These are phyloP conservation scores for Paraescarpia echinospica DNA, from an alignment of 1,140 invertebrate genomes.

Conservation along the genomic window DNA sequence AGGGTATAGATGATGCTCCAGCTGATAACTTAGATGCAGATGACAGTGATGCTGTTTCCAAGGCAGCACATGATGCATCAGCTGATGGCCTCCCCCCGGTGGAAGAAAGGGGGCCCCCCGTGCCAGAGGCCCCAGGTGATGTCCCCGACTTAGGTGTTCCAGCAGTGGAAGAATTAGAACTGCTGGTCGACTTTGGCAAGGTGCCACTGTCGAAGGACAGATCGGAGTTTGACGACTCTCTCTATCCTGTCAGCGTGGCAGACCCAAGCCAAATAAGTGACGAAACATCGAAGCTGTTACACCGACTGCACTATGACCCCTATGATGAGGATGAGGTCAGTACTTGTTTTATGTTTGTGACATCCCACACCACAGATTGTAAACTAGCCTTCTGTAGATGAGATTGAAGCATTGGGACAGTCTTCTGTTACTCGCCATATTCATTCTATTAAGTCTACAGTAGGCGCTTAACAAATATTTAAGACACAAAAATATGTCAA, in stretches of 20 bases:
- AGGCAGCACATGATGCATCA: too few species aligned
- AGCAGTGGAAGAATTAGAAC: conserved; percentile 32
- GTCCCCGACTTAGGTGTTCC: conserved; percentile 15
- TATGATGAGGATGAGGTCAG: conserved; percentile 54
- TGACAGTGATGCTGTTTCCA: not conserved
- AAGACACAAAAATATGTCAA: too few species aligned
- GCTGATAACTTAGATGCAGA: too few species aligned
- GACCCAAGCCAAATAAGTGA: not conserved
- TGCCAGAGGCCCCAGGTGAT: not conserved
- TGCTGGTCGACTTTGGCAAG: conserved; percentile 41
- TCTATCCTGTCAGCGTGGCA: not conserved
- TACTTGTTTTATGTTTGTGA: not conserved
- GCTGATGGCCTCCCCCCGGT: too few species aligned
- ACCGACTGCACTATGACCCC: conserved; percentile 44
- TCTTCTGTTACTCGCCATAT: too few species aligned
- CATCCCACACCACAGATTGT: not conserved
- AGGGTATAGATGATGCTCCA: too few species aligned
- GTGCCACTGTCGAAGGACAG: not conserved
- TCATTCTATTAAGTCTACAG: too few species aligned
- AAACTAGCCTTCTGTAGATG: too few species aligned
- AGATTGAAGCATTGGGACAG: too few species aligned
- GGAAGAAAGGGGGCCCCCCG: not conserved
- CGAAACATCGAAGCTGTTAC: conserved; percentile 30
- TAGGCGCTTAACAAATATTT: too few species aligned
- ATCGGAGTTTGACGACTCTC: not conserved